These are phyloP conservation scores for Onychostruthus taczanowskii DNA, from an alignment of 2,113 vertebrate species.

Conservation along the genomic window DNA sequence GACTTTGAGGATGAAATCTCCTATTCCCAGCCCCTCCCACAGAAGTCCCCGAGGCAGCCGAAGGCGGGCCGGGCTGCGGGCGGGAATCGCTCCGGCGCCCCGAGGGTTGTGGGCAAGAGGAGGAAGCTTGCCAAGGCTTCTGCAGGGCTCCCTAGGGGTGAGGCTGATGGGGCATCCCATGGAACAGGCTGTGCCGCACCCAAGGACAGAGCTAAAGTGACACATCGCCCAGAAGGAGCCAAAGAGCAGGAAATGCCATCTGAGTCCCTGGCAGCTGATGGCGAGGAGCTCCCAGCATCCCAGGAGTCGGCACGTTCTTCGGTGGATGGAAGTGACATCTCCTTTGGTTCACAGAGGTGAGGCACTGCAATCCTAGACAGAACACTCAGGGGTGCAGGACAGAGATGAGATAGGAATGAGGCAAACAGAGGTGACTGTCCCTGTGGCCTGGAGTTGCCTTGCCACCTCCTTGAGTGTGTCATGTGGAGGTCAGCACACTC, in stretches of 20 bases:
- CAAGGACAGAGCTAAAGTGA: background rate
- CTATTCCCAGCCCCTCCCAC: slow-evolving; percentile 21
- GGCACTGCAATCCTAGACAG: background rate
- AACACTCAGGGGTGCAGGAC: background rate
- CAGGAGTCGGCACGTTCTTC: slow-evolving; percentile 81
- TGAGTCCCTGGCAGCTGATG: background rate
- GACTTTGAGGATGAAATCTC: slow-evolving; percentile 76
- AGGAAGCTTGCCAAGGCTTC: background rate
- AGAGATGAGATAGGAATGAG: background rate
- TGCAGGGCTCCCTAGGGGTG: background rate
- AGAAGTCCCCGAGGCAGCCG: background rate
- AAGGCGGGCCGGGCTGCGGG: background rate
- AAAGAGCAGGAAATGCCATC: background rate
- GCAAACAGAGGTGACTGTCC: background rate
- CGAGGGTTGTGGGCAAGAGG: background rate
- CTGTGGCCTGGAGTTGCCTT: background rate
- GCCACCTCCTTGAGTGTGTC: background rate
- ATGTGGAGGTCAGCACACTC: background rate
- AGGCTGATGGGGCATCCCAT: background rate
- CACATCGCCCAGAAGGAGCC: background rate
- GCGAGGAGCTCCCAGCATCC: slow-evolving; percentile 71
- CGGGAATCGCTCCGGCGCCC: background rate
- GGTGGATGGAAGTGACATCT: slow-evolving; percentile 75
- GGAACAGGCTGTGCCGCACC: background rate
- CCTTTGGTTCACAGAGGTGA: slow-evolving; percentile 76